Evolutionary conservation across 2,113 vertebrate species (phyloP).

Genomic region (Hemicordylus capensis): DNA sequence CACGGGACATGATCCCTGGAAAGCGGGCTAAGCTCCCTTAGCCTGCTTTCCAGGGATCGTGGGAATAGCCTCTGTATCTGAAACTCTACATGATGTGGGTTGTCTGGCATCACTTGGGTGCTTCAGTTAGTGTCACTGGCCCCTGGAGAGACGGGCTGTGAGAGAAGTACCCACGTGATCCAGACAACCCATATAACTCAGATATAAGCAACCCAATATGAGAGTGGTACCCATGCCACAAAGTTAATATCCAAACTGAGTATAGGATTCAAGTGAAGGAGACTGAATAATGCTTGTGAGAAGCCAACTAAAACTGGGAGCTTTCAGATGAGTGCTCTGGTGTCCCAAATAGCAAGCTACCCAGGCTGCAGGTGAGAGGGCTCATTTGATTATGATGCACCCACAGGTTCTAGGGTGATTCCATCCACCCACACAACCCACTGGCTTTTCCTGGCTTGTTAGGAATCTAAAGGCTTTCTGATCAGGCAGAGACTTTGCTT

Average conservation of each 20-base stretch:
- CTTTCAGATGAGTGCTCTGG: not conserved
- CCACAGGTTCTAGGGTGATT: not conserved
- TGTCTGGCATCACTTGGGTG: not conserved
- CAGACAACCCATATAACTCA: not conserved
- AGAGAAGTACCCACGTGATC: not conserved
- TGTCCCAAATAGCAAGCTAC: not conserved
- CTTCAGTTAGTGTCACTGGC: not conserved
- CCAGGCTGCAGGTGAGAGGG: not conserved
- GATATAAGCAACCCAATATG: not conserved
- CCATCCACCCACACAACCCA: not conserved
- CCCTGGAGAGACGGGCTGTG: not conserved
- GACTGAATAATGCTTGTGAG: not conserved
- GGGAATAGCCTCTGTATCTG: too few relatives aligned
- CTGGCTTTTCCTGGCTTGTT: not conserved
- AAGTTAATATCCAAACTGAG: not conserved
- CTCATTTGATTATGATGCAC: not conserved
- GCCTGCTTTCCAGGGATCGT: too few relatives aligned
- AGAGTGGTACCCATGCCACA: not conserved
- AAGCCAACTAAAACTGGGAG: not conserved
- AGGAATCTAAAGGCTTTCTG: not conserved
- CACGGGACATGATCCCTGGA: too few relatives aligned
- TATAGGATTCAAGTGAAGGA: not conserved
- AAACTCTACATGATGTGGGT: not conserved
- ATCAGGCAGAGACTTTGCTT: not conserved
- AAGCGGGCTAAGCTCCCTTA: too few relatives aligned